Base-by-base conservation (phyloP, 2,888 invertebrate genomes). In the Chymomyza fuscimana region DNA sequence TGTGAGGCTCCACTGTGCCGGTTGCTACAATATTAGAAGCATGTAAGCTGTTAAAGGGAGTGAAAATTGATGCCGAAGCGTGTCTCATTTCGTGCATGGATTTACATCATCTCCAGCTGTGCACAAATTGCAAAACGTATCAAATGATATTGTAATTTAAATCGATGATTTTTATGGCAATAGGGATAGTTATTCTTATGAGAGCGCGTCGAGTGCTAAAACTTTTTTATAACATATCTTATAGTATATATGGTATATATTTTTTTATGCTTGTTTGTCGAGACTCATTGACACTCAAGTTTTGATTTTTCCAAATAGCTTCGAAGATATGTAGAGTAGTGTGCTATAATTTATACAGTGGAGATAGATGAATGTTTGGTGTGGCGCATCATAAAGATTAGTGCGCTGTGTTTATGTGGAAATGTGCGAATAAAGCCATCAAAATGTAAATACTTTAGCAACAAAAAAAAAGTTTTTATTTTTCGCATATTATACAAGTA, bases 41-140 rank as follows among this genome's bases (percentile, higher is more conserved):
- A 58, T 19, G 29, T 22, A 3, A 46, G 12, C 40, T 46, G 10
- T 12, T 12, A 46, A 25, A 58, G 22, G 58, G n/a, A 54, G 52
- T 16, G 52, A 19, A 54, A 54, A 19, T n/a, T 16, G 52, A 54
- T 54, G 60, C 15, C n/a, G 5, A 36, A 69, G 52, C 73, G 74
- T 79, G 72, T 78, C 78, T 74, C 73, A 80, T 72, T 87, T 77
- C 80, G 77, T 74, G 80, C 74, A 80, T 82, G 87, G 64, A 73
- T 84, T 78, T 73, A 70, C 82, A 81, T 81, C 82, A 82, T 71
- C 63, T 52, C 87, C 80, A 82, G 86, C 86, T 83, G 87, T 87
- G 74, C 67, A 12, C 63, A 68, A 67, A 67, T 66, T 65, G 59
- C 78, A 69, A 68, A 71, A 54, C 61, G 63, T 58, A 52, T 63